Evolutionary conservation across 2,888 invertebrate genomes (phyloP).

Genomic region (Heliconius ethilla): DNA sequence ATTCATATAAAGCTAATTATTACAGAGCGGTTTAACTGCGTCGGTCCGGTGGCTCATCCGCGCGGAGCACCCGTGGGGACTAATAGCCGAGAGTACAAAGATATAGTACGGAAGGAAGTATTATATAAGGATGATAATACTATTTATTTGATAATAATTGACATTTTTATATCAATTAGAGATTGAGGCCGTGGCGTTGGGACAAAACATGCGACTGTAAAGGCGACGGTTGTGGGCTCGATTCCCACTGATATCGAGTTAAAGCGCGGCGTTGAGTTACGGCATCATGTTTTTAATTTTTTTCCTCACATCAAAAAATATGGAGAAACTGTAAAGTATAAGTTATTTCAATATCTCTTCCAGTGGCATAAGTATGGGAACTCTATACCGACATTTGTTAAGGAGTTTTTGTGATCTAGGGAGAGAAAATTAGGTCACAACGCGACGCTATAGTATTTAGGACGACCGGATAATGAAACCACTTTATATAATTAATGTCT

Average conservation of each 20-base stretch:
- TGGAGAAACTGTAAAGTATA: background rate
- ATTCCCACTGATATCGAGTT: too few relatives aligned
- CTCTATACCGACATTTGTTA: slow-evolving; percentile 43
- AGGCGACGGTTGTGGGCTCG: too few relatives aligned
- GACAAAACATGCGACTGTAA: too few relatives aligned
- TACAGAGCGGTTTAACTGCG: slow-evolving; percentile 35
- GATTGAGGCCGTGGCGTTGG: too few relatives aligned
- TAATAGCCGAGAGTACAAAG: slow-evolving; percentile 33
- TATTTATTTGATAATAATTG: too few relatives aligned
- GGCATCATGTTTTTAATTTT: too few relatives aligned
- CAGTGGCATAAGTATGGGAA: background rate
- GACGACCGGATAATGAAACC: slow-evolving; percentile 27
- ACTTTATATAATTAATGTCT: slow-evolving; percentile 28
- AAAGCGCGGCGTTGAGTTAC: too few relatives aligned
- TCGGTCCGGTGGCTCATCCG: slow-evolving; percentile 32
- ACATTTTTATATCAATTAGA: too few relatives aligned
- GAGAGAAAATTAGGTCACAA: slow-evolving; percentile 43
- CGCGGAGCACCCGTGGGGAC: slow-evolving; percentile 32
- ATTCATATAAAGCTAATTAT: slow-evolving; percentile 7
- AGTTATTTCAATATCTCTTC: background rate
- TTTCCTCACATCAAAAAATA: too few relatives aligned
- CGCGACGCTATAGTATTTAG: slow-evolving; percentile 33
- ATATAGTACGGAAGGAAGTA: slow-evolving; percentile 6
- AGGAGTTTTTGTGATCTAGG: slow-evolving; percentile 45
- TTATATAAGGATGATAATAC: background rate